Percentiles rank a stretch among this genome's conserved stretches.
Evolutionary conservation across 2,888 invertebrate genomes (phyloP).

Genomic region (Acronicta alni): DNA sequence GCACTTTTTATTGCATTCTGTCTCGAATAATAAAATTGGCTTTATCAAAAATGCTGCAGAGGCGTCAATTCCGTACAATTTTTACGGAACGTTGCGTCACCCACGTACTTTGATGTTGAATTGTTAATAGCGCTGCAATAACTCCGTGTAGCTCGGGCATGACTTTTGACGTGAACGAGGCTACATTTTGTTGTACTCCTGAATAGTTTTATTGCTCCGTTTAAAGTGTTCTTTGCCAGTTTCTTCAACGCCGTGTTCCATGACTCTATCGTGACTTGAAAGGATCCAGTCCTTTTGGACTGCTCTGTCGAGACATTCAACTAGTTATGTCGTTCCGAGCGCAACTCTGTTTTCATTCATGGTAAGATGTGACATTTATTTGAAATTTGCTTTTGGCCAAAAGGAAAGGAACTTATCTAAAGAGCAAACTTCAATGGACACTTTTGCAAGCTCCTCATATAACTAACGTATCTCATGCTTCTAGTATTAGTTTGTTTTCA

Average conservation of each 20-base stretch:
- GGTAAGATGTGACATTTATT: slow-evolving; percentile 31
- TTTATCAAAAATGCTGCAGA: slow-evolving; percentile 45
- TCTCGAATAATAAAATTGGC: slow-evolving; percentile 51
- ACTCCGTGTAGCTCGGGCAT: slow-evolving; percentile 20
- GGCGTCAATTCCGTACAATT: slow-evolving; percentile 30
- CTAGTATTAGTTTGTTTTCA: slow-evolving; percentile 13
- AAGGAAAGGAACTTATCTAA: slow-evolving; percentile 16
- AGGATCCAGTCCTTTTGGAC: slow-evolving; percentile 28
- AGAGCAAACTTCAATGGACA: slow-evolving; percentile 27
- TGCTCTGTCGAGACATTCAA: slow-evolving; percentile 41
- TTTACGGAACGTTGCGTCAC: slow-evolving; percentile 32
- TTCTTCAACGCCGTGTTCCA: slow-evolving; percentile 45
- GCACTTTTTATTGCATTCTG: slow-evolving; percentile 57
- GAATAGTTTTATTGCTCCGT: slow-evolving; percentile 44
- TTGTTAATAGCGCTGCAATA: slow-evolving; percentile 46
- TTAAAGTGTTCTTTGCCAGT: slow-evolving; percentile 42
- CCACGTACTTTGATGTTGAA: slow-evolving; percentile 46
- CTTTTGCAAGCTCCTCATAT: slow-evolving; percentile 32
- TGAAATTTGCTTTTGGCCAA: slow-evolving; percentile 18
- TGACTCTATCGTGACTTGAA: slow-evolving; percentile 31
- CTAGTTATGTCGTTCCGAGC: slow-evolving; percentile 24
- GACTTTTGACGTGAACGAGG: slow-evolving; percentile 36
- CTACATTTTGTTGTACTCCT: slow-evolving; percentile 38
- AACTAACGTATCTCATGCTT: background rate
- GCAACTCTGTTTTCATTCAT: slow-evolving; percentile 20